Percentiles rank a stretch among this genome's conserved stretches.
Conservation (phyloP, 2,113 vertebrate genomes). For the Poeciliopsis occidentalis region DNA sequence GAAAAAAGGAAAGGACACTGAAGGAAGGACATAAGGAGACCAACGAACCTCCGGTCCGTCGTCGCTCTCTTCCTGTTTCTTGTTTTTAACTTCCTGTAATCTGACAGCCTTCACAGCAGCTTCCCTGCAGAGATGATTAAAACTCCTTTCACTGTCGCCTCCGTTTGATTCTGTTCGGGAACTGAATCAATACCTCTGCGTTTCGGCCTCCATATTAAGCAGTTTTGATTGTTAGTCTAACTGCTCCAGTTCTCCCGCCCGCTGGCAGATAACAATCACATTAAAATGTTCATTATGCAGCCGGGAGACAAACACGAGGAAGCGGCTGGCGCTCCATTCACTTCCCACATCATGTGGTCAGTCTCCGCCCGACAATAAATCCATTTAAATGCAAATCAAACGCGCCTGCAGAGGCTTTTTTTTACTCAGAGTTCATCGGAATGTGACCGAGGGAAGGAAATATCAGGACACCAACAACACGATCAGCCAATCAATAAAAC, state of each 20-base stretch:
- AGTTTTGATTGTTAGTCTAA: not conserved
- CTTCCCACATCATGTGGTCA: slow-evolving; percentile 62
- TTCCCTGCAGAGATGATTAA: not conserved
- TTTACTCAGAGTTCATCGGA: slow-evolving; percentile 41
- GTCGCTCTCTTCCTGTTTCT: not conserved
- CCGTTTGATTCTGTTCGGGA: not conserved
- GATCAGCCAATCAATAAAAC: not conserved
- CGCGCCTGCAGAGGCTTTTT: not conserved
- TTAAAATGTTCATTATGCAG: slow-evolving; percentile 43
- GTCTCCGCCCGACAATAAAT: slow-evolving; percentile 65
- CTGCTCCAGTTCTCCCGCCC: slow-evolving; percentile 1
- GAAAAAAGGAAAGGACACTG: no score
- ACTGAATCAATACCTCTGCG: not conserved
- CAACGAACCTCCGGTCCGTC: no score
- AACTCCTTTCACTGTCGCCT: not conserved
- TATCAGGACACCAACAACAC: not conserved
- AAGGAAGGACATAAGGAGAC: no score
- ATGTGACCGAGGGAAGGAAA: slow-evolving; percentile 39
- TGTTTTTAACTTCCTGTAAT: not conserved
- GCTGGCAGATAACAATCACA: slow-evolving; percentile 41
- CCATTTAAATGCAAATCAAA: slow-evolving; percentile 80
- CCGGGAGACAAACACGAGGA: not conserved
- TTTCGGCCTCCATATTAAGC: not conserved
- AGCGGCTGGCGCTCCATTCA: not conserved
- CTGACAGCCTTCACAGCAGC: not conserved